phyloP scores from a whole-genome alignment of 2,113 vertebrate species.

The Scytalopus superciliaris region DNA sequence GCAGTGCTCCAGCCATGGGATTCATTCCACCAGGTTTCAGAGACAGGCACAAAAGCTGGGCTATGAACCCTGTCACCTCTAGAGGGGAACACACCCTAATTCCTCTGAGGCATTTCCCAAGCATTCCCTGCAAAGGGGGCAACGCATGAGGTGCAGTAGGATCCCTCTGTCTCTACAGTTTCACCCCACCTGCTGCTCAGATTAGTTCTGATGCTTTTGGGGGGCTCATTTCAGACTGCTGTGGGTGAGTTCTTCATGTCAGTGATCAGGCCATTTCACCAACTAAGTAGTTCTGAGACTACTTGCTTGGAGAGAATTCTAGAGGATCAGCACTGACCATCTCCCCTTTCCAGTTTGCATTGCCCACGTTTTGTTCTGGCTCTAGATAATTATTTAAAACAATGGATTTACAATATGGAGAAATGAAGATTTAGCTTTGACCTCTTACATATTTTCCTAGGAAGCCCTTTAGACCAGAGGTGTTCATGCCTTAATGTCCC shows the following conservation, averaged over 20 bases:
- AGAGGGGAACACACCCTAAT: background rate
- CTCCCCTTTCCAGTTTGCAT: background rate
- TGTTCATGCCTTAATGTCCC: rapidly evolving
- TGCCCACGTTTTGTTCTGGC: background rate
- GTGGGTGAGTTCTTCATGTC: background rate
- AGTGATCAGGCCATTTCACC: background rate
- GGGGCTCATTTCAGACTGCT: background rate
- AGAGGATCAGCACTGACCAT: background rate
- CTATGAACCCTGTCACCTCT: background rate
- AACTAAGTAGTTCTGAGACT: background rate
- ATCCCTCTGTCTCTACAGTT: background rate
- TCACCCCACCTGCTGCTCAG: background rate
- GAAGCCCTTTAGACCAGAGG: background rate
- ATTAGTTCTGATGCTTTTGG: background rate
- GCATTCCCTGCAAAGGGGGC: background rate
- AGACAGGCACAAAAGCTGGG: rapidly evolving
- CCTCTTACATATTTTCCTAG: background rate
- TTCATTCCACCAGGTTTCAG: rapidly evolving
- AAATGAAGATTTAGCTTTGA: background rate
- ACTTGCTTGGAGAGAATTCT: background rate
- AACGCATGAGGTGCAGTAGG: background rate
- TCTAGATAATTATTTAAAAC: background rate
- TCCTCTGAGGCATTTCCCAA: background rate
- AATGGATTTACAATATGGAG: background rate
- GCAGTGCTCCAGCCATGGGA: background rate